Evolutionary conservation across 2,113 vertebrate genomes (phyloP).

Genomic region (Chaetura pelagica): DNA sequence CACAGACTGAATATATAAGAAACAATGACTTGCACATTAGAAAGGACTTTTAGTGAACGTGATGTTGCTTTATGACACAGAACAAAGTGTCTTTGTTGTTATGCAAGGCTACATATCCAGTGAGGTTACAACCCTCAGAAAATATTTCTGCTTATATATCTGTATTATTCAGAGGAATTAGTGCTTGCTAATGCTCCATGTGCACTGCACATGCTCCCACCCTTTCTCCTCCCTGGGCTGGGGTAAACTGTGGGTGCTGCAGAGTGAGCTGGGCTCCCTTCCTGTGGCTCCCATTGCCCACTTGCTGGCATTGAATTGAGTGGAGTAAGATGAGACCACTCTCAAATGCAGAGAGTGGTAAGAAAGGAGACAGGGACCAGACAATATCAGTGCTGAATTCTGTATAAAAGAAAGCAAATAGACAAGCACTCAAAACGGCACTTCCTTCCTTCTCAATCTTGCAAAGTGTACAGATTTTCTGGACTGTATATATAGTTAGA

Average conservation of each 20-base stretch:
- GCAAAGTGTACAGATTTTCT: neutral
- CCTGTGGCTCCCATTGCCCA: neutral
- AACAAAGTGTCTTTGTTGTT: neutral
- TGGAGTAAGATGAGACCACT: neutral
- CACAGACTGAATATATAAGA: neutral
- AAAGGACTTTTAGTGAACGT: neutral
- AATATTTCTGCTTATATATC: neutral
- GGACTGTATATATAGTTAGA: neutral
- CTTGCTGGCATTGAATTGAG: neutral
- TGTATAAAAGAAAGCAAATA: neutral
- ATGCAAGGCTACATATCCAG: neutral
- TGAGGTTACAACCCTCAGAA: neutral
- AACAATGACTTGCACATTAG: neutral
- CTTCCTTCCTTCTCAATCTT: neutral
- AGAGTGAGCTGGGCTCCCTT: neutral
- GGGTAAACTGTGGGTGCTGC: neutral
- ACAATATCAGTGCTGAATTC: neutral
- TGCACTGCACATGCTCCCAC: neutral
- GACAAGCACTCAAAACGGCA: neutral
- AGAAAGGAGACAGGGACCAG: neutral
- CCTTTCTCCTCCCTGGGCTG: neutral
- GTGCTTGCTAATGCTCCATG: neutral
- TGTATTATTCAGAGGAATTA: neutral
- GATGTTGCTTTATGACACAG: neutral
- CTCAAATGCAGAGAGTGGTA: neutral